Evolutionary conservation across 2,797 vertebrate genomes (phyloP), one percentile per base, ranked within the genome.

Genomic region (Tragopan temminckii): DNA sequence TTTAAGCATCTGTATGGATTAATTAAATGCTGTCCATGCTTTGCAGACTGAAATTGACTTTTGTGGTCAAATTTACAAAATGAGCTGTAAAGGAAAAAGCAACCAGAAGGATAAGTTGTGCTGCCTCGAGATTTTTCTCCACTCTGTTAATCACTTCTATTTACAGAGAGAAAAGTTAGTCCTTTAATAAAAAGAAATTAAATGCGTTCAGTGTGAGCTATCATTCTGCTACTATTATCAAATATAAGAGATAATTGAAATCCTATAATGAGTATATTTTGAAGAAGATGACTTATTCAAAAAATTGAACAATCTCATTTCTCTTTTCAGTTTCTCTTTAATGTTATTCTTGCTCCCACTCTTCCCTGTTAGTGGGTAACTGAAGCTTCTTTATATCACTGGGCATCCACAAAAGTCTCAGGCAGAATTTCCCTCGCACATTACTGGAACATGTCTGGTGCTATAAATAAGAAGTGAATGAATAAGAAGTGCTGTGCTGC

Each of bases 11-110:
- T 85, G 20, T 78, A 78, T 57, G 19, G 67, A 58, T 95, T 96
- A 90, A 94, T 95, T 85, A 92, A 93, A 94, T 58, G 13, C 38
- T 92, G 58, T 63, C 84, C 43, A 10, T 66, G 35, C 62, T 78
- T 93, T 72, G 61, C 50, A 76, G 71, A 55, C 27, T 85, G 72
- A 87, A 94, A 93, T 85, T 57, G n/a, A 66, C 27, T 88, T 83
- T 35, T 40, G 42, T 46, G 55, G 53, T 53, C 62, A 75, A 61
- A 85, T 81, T 88, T 84, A 36, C 68, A 58, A 79, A 77, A 64
- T 82, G 90, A 95, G 36, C 43, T 61, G 33, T 70, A 85, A 80
- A 85, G 72, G 63, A 75, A 68, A 80, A 64, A 11, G 1, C 15
- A 46, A 33, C 6, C 8, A 55, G 69, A 66, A 80, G 11, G 55